phyloP scores from a whole-genome alignment of 30 jellyfish, hydroid and myxozoan genomes.

The Cassiopea xamachana region DNA sequence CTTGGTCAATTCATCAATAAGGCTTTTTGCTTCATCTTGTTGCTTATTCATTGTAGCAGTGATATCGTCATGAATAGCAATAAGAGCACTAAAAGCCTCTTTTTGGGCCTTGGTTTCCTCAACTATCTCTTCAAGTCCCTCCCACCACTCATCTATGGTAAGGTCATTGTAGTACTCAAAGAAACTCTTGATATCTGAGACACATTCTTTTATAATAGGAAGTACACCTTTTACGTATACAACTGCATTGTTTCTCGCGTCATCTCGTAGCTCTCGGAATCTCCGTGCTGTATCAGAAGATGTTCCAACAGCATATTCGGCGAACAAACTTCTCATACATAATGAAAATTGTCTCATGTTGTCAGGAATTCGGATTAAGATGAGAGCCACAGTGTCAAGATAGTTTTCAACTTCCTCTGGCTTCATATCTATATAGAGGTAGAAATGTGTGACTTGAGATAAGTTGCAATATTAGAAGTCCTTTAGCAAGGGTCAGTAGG shows the following conservation, averaged over 20 bases:
- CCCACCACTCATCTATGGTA: constrained; percentile 62
- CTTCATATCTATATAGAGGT: too few relatives aligned
- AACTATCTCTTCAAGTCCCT: constrained; percentile 37
- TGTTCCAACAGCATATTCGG: constrained; percentile 35
- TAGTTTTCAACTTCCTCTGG: too few relatives aligned
- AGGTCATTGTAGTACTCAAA: constrained; percentile 38
- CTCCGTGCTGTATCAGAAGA: constrained; percentile 3
- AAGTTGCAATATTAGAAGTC: too few relatives aligned
- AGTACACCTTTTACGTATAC: constrained; percentile 33
- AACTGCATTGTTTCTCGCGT: constrained; percentile 49
- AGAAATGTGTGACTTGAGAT: too few relatives aligned
- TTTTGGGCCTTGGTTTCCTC: constrained; percentile 33
- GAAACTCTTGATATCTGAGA: constrained; percentile 27
- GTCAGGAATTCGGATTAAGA: not conserved
- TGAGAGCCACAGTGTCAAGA: too few relatives aligned
- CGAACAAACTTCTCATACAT: constrained; percentile 47
- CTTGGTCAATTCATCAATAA: constrained; percentile 31
- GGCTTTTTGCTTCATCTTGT: constrained; percentile 36
- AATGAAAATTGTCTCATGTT: constrained; percentile 41
- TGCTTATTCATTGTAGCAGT: constrained; percentile 26
- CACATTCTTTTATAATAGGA: constrained; percentile 33
- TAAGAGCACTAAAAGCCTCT: constrained; percentile 48
- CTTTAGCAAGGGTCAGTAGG: too few relatives aligned
- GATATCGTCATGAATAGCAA: constrained; percentile 41
- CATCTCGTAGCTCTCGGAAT: constrained; percentile 28